Conservation (phyloP, 2,113 vertebrate genomes). For the Gallinago undulata region DNA sequence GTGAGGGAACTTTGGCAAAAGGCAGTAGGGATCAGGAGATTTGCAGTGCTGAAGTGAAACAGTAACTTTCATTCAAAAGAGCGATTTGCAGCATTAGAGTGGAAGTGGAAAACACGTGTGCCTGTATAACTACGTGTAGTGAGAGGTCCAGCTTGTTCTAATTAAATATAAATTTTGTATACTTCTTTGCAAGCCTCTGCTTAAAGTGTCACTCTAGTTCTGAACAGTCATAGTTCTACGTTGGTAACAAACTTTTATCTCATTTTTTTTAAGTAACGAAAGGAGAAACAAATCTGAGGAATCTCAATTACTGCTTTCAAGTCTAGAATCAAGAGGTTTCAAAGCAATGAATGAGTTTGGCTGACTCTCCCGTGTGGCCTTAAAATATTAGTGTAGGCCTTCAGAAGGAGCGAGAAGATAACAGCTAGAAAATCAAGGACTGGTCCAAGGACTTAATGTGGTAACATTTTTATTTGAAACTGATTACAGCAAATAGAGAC, state of each 20-base stretch:
- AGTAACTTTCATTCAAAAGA: not conserved
- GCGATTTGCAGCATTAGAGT: not conserved
- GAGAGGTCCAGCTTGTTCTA: not conserved
- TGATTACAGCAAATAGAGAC: not conserved
- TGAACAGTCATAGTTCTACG: not conserved
- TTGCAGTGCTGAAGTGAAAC: not conserved
- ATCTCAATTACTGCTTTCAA: slow-evolving; percentile 6
- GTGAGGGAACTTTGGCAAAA: not conserved
- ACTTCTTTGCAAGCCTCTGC: not conserved
- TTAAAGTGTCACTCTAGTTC: not conserved
- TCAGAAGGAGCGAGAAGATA: not conserved
- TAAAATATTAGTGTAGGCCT: not conserved
- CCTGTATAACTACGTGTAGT: not conserved
- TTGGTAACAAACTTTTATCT: not conserved
- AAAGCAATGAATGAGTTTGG: not conserved
- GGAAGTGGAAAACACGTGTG: not conserved
- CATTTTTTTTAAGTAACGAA: not conserved
- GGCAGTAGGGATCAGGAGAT: not conserved
- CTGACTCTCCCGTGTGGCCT: not conserved
- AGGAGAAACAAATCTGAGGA: not conserved
- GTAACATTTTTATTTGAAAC: not conserved
- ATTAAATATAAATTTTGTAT: not conserved
- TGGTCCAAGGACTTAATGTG: not conserved
- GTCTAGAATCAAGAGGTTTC: not conserved
- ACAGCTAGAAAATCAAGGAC: slow-evolving; percentile 20